Percentiles rank a stretch among this genome's conserved stretches.
Conservation (phyloP, 2,113 vertebrate species). For the Charina bottae region DNA sequence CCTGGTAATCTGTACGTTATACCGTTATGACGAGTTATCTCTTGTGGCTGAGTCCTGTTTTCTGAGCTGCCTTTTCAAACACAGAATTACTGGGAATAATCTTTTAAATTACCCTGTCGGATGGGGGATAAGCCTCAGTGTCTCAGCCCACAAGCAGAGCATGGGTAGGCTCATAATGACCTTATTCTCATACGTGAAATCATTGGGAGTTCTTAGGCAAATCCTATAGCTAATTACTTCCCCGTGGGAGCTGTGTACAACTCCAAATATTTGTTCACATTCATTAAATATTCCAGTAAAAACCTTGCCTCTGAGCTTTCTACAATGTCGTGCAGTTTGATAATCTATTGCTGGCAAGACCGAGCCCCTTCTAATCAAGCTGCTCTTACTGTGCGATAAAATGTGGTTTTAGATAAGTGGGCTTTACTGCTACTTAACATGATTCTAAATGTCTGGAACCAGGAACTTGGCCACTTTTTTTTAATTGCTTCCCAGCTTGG, state of each 20-base stretch:
- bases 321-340: not conserved
- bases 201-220: conserved; percentile 33
- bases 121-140: conserved; percentile 9
- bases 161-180: conserved; percentile 6
- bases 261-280: conserved; percentile 37
- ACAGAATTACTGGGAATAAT: conserved; percentile 24
- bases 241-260: conserved; percentile 22
- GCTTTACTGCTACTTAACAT: conserved; percentile 7
- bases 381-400: not conserved
- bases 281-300: conserved; percentile 34
- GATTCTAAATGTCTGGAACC: conserved; percentile 17
- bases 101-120: conserved; percentile 23
- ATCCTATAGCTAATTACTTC: conserved; percentile 36
- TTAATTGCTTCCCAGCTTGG: conserved; percentile 11
- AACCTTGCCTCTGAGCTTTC: not conserved
- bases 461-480: conserved; percentile 20
- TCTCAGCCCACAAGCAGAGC: not conserved
- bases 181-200: conserved; percentile 18
- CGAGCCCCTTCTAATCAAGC: conserved; percentile 38
- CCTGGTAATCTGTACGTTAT: not conserved
- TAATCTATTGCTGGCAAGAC: conserved; percentile 11
- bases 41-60: not conserved
- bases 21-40: not conserved
- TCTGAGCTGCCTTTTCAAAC: not conserved
- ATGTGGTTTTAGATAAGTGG: not conserved